phyloP scores from a whole-genome alignment of 1,140 invertebrate genomes.

The Ostrea edulis region DNA sequence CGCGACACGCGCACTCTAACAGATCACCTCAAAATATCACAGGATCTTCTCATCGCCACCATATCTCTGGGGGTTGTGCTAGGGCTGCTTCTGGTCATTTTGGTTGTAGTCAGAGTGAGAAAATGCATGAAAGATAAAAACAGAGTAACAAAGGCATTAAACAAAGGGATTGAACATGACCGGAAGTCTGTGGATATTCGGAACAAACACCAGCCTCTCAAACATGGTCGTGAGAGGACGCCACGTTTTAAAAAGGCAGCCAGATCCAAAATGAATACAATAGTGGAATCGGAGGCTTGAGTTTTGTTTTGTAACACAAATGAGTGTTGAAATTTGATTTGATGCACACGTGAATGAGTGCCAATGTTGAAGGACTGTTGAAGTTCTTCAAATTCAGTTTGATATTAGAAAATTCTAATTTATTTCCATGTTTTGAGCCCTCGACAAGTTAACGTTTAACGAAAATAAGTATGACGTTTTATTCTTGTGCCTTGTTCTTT shows the following conservation, averaged over 20 bases:
- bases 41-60: not conserved
- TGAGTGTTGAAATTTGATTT: not conserved
- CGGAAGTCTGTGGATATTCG: not conserved
- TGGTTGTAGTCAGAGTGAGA: not conserved
- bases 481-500: no score
- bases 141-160: not conserved
- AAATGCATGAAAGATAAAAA: slow-evolving; percentile 22
- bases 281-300: not conserved
- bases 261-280: not conserved
- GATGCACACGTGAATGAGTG: not conserved
- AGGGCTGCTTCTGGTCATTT: not conserved
- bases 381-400: no score
- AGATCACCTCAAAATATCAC: not conserved
- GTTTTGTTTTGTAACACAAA: not conserved
- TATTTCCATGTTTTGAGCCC: no score
- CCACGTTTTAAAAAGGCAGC: not conserved
- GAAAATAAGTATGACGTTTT: no score
- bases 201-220: not conserved
- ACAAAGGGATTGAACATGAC: not conserved
- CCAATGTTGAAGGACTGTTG: not conserved
- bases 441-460: no score
- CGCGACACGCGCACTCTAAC: not conserved
- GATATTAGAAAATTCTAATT: no score
- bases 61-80: not conserved
- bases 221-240: not conserved